Evolutionary conservation across 2,113 vertebrate genomes (phyloP).

Genomic region (Pelvicachromis taeniatus): DNA sequence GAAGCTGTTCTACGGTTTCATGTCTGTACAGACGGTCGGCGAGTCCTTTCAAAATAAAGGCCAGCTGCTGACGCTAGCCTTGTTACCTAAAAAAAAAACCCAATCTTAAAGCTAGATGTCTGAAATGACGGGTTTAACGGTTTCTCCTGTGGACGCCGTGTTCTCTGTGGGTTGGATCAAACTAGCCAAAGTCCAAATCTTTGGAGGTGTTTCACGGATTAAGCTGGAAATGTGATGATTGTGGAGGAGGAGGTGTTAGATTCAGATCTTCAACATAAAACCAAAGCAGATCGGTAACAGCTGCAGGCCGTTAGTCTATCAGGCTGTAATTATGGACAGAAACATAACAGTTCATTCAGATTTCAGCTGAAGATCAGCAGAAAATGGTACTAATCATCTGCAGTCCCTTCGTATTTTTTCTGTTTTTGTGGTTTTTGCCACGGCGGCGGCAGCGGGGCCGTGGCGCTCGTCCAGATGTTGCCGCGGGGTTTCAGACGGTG

Average conservation of each 20-base stretch:
- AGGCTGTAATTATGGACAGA: not conserved
- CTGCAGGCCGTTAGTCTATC: not conserved
- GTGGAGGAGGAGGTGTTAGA: not conserved
- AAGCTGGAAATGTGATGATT: not conserved
- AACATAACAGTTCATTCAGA: no score
- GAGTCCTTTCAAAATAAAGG: not conserved
- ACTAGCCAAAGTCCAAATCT: not conserved
- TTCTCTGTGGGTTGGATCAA: not conserved
- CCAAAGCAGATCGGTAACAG: not conserved
- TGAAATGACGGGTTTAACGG: not conserved
- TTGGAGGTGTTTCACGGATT: not conserved
- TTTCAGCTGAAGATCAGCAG: not conserved
- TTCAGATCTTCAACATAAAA: no score
- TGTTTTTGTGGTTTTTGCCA: not conserved
- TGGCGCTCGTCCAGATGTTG: not conserved
- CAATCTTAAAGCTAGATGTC: not conserved
- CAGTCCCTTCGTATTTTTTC: not conserved
- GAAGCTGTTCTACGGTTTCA: not conserved
- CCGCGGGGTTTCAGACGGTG: not conserved
- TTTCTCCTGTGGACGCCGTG: not conserved
- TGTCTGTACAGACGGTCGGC: not conserved
- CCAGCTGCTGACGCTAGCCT: not conserved
- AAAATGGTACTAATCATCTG: not conserved
- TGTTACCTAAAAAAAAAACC: not conserved
- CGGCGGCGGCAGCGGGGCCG: fast-evolving